These are phyloP conservation scores for Oreohelix idahoensis DNA, from an alignment of 1,140 invertebrate species.

Conservation along the genomic window DNA sequence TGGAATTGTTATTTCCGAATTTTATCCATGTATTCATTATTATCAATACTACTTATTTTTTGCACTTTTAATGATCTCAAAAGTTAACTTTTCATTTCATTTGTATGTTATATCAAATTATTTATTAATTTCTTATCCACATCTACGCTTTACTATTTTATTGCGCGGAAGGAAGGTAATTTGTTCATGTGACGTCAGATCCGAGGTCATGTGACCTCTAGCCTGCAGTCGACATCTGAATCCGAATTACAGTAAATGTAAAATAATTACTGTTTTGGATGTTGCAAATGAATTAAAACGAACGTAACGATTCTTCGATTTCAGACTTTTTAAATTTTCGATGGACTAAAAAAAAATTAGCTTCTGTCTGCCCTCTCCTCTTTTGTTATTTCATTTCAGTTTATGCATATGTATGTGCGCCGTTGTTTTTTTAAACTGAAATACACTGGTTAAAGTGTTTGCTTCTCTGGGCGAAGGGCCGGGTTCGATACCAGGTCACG, in stretches of 20 bases:
- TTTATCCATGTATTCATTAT: background rate
- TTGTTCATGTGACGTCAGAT: conserved; percentile 13
- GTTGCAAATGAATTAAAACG: no score
- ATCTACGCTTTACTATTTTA: background rate
- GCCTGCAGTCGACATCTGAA: conserved; percentile 12
- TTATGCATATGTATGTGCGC: no score
- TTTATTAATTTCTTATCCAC: background rate
- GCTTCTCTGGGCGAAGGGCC: no score
- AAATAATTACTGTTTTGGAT: background rate
- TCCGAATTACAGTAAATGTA: background rate
- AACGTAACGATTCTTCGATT: no score
- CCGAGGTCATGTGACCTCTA: conserved; percentile 29
- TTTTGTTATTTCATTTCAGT: no score
- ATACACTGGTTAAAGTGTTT: no score
- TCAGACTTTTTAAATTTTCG: no score
- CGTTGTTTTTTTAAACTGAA: no score
- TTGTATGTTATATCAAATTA: background rate
- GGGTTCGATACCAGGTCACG: no score
- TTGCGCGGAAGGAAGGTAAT: background rate
- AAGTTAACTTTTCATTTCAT: background rate
- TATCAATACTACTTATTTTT: background rate
- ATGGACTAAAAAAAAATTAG: no score
- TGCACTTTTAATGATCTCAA: background rate
- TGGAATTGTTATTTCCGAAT: background rate
- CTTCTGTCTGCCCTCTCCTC: no score